Percentiles rank a stretch among this genome's conserved stretches.
Evolutionary conservation across 1,140 invertebrate species (phyloP).

Genomic region (Hyposmocoma kahamanoa): DNA sequence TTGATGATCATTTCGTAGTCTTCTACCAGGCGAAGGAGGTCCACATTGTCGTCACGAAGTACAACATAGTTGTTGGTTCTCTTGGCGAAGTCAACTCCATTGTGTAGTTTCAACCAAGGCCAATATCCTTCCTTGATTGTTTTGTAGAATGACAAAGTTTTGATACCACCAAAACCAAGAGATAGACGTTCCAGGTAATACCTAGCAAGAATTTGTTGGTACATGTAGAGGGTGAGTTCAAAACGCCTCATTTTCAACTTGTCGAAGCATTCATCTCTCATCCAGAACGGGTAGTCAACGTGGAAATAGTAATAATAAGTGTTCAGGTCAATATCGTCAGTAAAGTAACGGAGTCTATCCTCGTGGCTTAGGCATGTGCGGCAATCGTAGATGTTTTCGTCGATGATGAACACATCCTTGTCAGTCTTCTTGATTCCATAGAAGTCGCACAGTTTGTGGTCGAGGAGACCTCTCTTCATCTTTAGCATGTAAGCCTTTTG

Average conservation of each 20-base stretch:
- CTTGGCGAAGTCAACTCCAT: slow-evolving; percentile 77
- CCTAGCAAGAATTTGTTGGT: slow-evolving; percentile 77
- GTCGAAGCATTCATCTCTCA: slow-evolving; percentile 69
- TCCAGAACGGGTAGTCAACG: slow-evolving; percentile 79
- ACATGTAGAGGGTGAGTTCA: slow-evolving; percentile 75
- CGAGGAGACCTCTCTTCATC: slow-evolving; percentile 62
- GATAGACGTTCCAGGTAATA: slow-evolving; percentile 80
- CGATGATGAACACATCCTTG: slow-evolving; percentile 57
- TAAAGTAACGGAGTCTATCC: slow-evolving; percentile 76
- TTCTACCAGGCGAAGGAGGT: slow-evolving; percentile 64
- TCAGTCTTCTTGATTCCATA: slow-evolving; percentile 60
- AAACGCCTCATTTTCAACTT: slow-evolving; percentile 75
- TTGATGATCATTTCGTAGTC: slow-evolving; percentile 76
- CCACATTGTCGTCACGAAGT: slow-evolving; percentile 67
- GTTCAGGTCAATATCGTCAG: slow-evolving; percentile 81
- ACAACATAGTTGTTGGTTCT: slow-evolving; percentile 75
- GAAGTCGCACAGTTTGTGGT: slow-evolving; percentile 51
- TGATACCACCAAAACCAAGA: slow-evolving; percentile 75
- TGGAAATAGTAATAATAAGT: slow-evolving; percentile 82
- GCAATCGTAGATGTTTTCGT: slow-evolving; percentile 62
- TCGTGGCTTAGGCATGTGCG: slow-evolving; percentile 49
- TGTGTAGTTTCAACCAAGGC: slow-evolving; percentile 76
- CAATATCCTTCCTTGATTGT: slow-evolving; percentile 75
- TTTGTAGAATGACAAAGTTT: slow-evolving; percentile 66
- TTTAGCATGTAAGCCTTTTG: slow-evolving; percentile 76